These are phyloP conservation scores for Ceratoteleas bidentatus DNA, from an alignment of 1,140 invertebrate genomes.

Conservation along the genomic window DNA sequence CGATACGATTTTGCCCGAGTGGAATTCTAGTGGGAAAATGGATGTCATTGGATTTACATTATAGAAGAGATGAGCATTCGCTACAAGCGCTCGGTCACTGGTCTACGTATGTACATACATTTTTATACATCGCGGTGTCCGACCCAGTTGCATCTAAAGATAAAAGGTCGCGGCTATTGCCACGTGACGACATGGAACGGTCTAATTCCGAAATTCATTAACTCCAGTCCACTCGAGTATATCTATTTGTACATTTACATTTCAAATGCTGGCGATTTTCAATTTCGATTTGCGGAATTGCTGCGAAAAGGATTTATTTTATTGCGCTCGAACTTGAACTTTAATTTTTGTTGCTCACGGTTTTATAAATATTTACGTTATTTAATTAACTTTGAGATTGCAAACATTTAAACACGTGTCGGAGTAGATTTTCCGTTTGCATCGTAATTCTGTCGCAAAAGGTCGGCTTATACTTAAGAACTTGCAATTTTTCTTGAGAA, in stretches of 20 bases:
- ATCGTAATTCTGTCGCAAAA: not conserved
- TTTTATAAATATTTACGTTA: not conserved
- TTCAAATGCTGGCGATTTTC: slow-evolving; percentile 27
- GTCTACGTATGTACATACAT: slow-evolving; percentile 54
- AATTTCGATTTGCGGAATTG: slow-evolving; percentile 4
- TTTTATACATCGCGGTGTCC: slow-evolving; percentile 48
- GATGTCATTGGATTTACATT: slow-evolving; percentile 60
- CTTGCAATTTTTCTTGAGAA: too few relatives aligned
- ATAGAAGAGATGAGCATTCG: slow-evolving; percentile 58
- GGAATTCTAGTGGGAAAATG: slow-evolving; percentile 47
- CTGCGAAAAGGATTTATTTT: not conserved
- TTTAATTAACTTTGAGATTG: not conserved
- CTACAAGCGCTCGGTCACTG: slow-evolving; percentile 57
- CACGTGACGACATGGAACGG: slow-evolving; percentile 29
- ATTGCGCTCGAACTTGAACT: not conserved
- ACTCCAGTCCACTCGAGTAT: slow-evolving; percentile 4
- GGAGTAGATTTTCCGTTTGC: not conserved
- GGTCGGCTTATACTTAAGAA: slow-evolving; percentile 24
- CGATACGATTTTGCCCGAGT: slow-evolving; percentile 29
- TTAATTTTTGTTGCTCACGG: not conserved
- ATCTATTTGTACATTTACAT: slow-evolving; percentile 45
- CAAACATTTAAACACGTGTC: not conserved
- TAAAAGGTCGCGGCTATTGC: slow-evolving; percentile 48
- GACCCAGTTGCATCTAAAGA: slow-evolving; percentile 61
- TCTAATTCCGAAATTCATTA: slow-evolving; percentile 56